A percentile compares a stretch with the other conserved stretches of the same genome.
These are phyloP conservation scores for Scarus forsteni DNA, from an alignment of 2,797 vertebrate genomes.

Conservation along the genomic window DNA sequence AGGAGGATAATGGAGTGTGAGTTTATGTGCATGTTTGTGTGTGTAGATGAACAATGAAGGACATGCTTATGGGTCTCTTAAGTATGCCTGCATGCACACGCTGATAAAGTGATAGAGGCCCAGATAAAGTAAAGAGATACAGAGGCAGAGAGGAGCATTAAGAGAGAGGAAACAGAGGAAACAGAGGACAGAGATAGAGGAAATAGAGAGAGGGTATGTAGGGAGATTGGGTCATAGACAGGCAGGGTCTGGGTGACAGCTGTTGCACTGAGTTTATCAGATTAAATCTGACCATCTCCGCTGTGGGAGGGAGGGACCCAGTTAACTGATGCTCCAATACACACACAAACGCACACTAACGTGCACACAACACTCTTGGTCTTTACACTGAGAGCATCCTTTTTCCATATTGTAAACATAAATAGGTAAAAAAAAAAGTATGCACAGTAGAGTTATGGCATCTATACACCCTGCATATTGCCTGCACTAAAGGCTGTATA, in stretches of 20 bases:
- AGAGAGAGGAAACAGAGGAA: neutral
- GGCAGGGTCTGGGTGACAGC: slow-evolving; percentile 72
- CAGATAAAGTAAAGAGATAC: slow-evolving; percentile 28
- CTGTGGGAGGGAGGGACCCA: slow-evolving; percentile 60
- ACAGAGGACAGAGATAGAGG: neutral
- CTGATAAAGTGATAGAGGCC: slow-evolving; percentile 15
- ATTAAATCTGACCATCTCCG: slow-evolving; percentile 80
- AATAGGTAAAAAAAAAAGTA: neutral
- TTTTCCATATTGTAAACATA: neutral
- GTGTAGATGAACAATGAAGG: neutral
- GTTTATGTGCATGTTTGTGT: neutral
- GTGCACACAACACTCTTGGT: neutral
- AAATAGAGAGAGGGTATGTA: neutral
- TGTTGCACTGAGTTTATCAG: slow-evolving; percentile 82
- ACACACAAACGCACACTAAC: slow-evolving; percentile 17
- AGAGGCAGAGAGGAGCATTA: slow-evolving; percentile 37
- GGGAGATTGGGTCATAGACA: slow-evolving; percentile 53
- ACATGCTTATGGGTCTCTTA: slow-evolving; percentile 2
- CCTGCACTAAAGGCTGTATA: too few species aligned
- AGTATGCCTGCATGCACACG: neutral
- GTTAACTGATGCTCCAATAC: slow-evolving; percentile 49
- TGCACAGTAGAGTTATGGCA: neutral
- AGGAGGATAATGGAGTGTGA: slow-evolving; percentile 33
- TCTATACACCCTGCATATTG: neutral
- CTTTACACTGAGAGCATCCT: slow-evolving; percentile 2